Base-by-base conservation (phyloP, 1,140 invertebrate genomes). In the Hypsibius dujardini region DNA sequence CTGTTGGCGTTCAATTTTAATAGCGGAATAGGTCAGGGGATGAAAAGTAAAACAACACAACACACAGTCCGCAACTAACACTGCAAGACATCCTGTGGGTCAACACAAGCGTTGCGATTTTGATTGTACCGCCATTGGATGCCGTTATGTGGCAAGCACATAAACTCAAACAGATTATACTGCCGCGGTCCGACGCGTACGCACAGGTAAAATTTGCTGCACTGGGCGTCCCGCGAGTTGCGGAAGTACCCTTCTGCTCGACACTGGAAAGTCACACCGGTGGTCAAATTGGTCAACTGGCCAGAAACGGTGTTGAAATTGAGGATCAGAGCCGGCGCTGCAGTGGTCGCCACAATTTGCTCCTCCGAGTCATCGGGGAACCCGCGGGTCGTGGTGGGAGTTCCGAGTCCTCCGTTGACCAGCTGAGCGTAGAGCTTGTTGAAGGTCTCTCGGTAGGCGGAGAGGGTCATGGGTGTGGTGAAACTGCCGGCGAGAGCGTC, bases 91-190 rank as follows among this genome's bases (percentile, higher is more conserved):
- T 67, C 62, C 7, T 12, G 12, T 7, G 62, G 62, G 12, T 67
- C 62, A 42, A 67, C 62, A 67, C 62, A 67, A 12, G 12, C 12
- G 45, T 67, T 67, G 3, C 62, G 12, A 3, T 67, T 3, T 42
- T 67, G 62, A 67, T 67, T 12, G 45, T 67, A 67, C 62, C 42
- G 12, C 62, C 62, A 67, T 42, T 67, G 62, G 7, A 67, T 67
- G 12, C 62, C 62, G 45, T 67, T 67, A 42, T 67, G 62, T 3
- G 62, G 62, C 7, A 67, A 42, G 42, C 62, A 67, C 62, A 67
- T 67, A 42, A 67, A 67, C 42, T 67, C 62, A 67, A 67, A 67
- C 62, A 67, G 42, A 67, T 67, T 67, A 67, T 67, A 67, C 62
- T 67, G 62, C 42, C 42, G 12, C 12, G 62, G 62, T 15, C 62